Percentiles rank a stretch among this genome's conserved stretches.
These are phyloP conservation scores for Biston stratarius DNA, from an alignment of 2,888 invertebrate genomes.

Conservation along the genomic window DNA sequence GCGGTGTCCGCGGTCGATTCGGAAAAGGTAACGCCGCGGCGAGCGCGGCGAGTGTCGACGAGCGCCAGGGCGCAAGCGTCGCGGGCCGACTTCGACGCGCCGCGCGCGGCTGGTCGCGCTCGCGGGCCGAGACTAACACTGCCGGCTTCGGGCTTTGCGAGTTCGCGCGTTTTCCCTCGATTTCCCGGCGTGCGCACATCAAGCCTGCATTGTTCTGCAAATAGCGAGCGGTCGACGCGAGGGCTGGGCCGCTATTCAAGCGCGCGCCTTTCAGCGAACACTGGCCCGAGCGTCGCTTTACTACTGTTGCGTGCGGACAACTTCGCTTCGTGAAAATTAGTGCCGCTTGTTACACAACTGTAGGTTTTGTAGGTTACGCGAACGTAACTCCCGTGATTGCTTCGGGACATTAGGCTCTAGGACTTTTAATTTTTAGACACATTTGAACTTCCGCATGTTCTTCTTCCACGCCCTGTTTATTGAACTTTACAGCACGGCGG, in stretches of 20 bases:
- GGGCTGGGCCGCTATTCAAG: constrained; percentile 78
- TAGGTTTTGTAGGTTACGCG: constrained; percentile 25
- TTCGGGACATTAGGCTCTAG: constrained; percentile 1
- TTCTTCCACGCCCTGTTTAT: background rate
- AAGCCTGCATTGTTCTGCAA: constrained; percentile 84
- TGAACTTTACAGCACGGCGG: background rate
- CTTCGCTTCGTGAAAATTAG: constrained; percentile 52
- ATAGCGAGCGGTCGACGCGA: constrained; percentile 68
- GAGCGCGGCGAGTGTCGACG: constrained; percentile 77
- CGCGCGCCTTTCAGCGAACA: constrained; percentile 63
- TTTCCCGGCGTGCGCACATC: constrained; percentile 85
- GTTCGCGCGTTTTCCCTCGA: constrained; percentile 77
- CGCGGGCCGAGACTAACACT: constrained; percentile 78
- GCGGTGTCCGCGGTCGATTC: constrained; percentile 80
- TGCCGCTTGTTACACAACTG: constrained; percentile 39
- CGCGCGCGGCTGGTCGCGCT: constrained; percentile 83
- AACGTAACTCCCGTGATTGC: constrained; percentile 4
- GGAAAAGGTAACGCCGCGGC: constrained; percentile 83
- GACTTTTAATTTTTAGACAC: constrained; percentile 1
- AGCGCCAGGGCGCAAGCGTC: constrained; percentile 82
- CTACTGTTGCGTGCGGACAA: constrained; percentile 57
- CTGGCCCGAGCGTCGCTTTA: constrained; percentile 60
- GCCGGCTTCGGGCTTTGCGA: constrained; percentile 52
- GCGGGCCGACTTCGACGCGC: constrained; percentile 74
- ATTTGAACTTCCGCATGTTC: background rate